Evolutionary conservation across 2,797 vertebrate species (phyloP).

Genomic region (Mormyrops boulengeri): DNA sequence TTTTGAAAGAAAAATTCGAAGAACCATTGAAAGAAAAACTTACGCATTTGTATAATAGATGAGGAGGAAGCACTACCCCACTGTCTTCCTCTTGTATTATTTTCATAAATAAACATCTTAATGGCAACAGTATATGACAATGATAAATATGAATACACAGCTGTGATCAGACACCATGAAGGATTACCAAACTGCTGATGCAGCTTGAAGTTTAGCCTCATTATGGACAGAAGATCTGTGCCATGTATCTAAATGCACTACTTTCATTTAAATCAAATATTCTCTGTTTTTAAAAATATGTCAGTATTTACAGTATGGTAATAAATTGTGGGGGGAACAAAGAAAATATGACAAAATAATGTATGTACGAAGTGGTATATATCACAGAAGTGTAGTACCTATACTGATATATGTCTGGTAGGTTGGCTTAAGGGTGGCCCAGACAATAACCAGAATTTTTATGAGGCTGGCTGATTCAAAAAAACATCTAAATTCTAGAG

Average conservation of each 20-base stretch:
- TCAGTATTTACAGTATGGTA: neutral
- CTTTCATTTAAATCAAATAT: neutral
- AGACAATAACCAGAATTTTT: neutral
- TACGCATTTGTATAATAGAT: neutral
- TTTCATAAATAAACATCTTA: neutral
- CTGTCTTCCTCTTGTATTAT: neutral
- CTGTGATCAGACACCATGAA: too few species aligned
- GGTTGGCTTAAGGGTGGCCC: neutral
- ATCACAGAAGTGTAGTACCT: neutral
- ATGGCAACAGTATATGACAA: neutral
- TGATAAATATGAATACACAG: neutral
- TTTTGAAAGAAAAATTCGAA: neutral
- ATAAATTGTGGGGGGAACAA: neutral
- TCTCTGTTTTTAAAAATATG: neutral
- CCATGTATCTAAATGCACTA: neutral
- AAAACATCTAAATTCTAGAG: neutral
- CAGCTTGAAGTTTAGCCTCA: neutral
- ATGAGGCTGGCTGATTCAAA: neutral
- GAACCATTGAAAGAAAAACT: neutral
- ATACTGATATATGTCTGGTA: neutral
- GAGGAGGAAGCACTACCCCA: neutral
- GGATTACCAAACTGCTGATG: neutral
- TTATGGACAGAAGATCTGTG: neutral
- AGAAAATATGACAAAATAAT: neutral
- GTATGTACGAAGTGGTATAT: neutral